phyloP scores from a whole-genome alignment of 2,113 vertebrate genomes.

The Diphyllodes magnificus region DNA sequence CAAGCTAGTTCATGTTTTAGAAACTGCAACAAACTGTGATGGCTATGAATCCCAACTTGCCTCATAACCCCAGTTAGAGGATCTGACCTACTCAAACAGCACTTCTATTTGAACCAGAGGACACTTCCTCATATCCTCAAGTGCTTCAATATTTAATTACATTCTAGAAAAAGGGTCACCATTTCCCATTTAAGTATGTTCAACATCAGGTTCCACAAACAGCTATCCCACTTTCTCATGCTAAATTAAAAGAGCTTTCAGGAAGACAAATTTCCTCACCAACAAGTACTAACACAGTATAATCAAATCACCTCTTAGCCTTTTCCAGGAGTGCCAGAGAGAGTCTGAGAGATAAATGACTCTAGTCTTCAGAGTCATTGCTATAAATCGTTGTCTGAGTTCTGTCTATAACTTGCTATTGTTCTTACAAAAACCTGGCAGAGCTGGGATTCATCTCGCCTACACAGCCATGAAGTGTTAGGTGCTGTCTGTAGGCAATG shows the following conservation, averaged over 20 bases:
- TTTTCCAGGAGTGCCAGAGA: neutral
- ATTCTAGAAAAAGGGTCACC: neutral
- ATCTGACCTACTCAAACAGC: neutral
- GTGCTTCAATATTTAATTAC: neutral
- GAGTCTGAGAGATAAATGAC: neutral
- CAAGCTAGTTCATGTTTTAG: neutral
- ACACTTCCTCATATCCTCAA: neutral
- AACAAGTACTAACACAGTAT: neutral
- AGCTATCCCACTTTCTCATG: neutral
- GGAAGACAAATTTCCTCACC: neutral
- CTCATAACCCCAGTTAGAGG: neutral
- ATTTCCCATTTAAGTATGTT: neutral
- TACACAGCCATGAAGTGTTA: neutral
- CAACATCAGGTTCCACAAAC: neutral
- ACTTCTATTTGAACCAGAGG: neutral
- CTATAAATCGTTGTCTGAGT: neutral
- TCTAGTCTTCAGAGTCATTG: neutral
- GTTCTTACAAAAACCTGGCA: neutral
- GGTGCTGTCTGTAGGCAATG: neutral
- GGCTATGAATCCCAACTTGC: neutral
- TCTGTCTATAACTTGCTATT: neutral
- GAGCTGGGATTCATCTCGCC: neutral
- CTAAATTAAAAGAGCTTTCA: neutral
- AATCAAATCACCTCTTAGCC: neutral
- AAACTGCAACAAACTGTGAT: neutral